A percentile compares a stretch with the other conserved stretches of the same genome.
Conservation (phyloP, 2,797 vertebrate species). For the Clarias platycephalus region DNA sequence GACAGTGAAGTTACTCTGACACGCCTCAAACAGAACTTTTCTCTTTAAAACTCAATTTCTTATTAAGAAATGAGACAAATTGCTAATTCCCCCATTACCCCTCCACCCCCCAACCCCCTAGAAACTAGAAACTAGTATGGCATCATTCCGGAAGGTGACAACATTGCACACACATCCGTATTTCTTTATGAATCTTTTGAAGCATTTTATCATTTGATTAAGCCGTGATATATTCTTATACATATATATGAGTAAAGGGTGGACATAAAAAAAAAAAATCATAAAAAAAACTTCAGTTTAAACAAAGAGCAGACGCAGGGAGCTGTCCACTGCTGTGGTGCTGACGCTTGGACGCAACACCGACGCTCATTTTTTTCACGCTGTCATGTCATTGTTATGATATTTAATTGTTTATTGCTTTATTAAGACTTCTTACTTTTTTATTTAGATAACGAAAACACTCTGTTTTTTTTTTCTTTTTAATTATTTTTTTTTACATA, state of each 20-base stretch:
- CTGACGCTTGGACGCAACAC: slow-evolving; percentile 21
- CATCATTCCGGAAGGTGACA: slow-evolving; percentile 39
- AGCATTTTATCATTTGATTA: slow-evolving; percentile 10
- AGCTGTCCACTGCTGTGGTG: slow-evolving; percentile 44
- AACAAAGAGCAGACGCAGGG: background rate
- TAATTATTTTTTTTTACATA: background rate
- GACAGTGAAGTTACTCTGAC: slow-evolving; percentile 86
- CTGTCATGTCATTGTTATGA: too few species aligned
- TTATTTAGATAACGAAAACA: background rate
- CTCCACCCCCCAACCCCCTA: too few species aligned
- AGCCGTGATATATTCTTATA: background rate
- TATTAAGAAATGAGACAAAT: slow-evolving; percentile 55
- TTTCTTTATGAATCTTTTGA: slow-evolving; percentile 21
- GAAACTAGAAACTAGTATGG: slow-evolving; percentile 36
- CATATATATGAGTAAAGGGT: background rate
- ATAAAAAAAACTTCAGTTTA: background rate
- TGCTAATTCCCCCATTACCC: slow-evolving; percentile 50
- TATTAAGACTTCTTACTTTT: background rate
- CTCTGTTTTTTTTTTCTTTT: background rate
- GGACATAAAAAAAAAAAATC: background rate
- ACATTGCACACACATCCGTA: slow-evolving; percentile 18
- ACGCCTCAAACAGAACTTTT: slow-evolving; percentile 71
- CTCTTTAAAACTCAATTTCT: slow-evolving; percentile 47
- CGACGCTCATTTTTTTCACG: background rate
- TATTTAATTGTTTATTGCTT: background rate